Conservation (phyloP, 92 coral and sea anemone species). For the Phymanthus crucifer region DNA sequence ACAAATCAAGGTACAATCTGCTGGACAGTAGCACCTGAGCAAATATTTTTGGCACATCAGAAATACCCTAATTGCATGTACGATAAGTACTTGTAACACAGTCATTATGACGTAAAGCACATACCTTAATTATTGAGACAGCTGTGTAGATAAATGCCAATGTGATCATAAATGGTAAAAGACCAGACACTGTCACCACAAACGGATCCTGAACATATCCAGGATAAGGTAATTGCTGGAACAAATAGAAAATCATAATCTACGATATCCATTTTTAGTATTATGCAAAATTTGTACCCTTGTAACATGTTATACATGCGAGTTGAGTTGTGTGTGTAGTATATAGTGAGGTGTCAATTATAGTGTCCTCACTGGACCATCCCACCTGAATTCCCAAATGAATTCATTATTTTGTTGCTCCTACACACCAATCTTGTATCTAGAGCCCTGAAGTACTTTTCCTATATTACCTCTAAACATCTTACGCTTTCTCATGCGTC, state of each 20-base stretch:
- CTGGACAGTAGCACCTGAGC: too few species aligned
- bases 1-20: too few species aligned
- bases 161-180: constrained; percentile 73
- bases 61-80: neutral
- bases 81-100: neutral
- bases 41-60: neutral
- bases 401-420: too few species aligned
- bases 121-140: constrained; percentile 81
- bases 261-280: neutral
- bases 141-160: constrained; percentile 94
- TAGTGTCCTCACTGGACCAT: too few species aligned
- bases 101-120: neutral
- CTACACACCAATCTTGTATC: too few species aligned
- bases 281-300: neutral
- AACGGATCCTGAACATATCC: constrained; percentile 61
- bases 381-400: too few species aligned
- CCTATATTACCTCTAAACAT: too few species aligned
- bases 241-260: neutral
- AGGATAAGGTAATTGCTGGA: constrained; percentile 91
- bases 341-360: too few species aligned
- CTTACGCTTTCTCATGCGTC: too few species aligned
- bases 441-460: too few species aligned
- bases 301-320: too few species aligned
- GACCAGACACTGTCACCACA: constrained; percentile 51
- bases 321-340: too few species aligned